Evolutionary conservation across 2,888 invertebrate genomes (phyloP), one percentile per base, ranked within the genome.

Genomic region (Gerris lacustris): DNA sequence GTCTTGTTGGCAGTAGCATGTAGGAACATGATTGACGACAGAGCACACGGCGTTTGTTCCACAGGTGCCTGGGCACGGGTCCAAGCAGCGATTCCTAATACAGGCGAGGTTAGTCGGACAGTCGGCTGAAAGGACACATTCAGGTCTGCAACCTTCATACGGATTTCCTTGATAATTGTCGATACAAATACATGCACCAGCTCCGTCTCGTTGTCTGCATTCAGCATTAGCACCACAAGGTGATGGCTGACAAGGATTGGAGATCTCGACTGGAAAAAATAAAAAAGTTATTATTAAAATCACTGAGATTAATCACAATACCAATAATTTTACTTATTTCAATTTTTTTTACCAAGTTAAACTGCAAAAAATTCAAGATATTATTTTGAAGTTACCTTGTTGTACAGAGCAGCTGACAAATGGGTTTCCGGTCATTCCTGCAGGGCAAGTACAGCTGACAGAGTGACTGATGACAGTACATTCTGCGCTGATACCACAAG

Each of bases 381-480:
- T 31, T 4, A 31, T 31, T 31, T 55, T 55, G 15, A 64, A 64
- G 17, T 64, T 64, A 64, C 64, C 64, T 64, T 64, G 18, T 64
- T 18, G 18, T n/a, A 64, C 31, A 64, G 31, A 18, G 17, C 92
- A 92, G 78, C 91, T 90, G 47, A 90, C 85, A 77, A 92, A 92
- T 67, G 92, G 90, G 82, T 92, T 90, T 73, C 94, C 94, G 7
- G 87, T 88, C 79, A 84, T 92, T 75, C 90, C 90, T 47, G 84
- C 80, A 44, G 85, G 84, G 78, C 94, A 95, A 6, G 86, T 88
- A 78, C 94, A 94, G 1, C 90, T 88, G 0, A 92, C 91, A 0
- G 89, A 88, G 77, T 92, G 91, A 74, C 88, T 88, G 6, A 91
- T 87, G 44, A 92, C 80, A 6, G 76, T 75, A 78, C 88, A 89